Percentiles rank a stretch among this genome's conserved stretches.
Evolutionary conservation across 23 tunicate species (phyloP).

Genomic region (Aplidium turbinatum): DNA sequence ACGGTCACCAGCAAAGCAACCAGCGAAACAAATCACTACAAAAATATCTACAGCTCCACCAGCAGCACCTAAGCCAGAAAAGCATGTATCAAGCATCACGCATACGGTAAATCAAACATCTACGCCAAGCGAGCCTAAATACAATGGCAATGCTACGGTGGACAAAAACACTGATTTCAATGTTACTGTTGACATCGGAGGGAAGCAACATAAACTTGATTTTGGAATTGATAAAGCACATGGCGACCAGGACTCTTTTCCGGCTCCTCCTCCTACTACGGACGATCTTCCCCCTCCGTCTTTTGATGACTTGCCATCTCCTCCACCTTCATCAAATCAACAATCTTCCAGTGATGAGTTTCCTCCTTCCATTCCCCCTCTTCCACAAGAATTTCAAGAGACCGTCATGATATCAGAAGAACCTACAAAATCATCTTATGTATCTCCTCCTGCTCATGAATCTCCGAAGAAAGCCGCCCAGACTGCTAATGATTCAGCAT

Average conservation of each 20-base stretch:
- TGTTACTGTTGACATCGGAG: constrained; percentile 74
- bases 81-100: not conserved
- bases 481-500: too few species aligned
- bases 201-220: constrained; percentile 60
- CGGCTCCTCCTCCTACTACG: constrained; percentile 54
- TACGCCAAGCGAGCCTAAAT: constrained; percentile 4
- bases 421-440: too few species aligned
- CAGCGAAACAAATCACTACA: constrained; percentile 7
- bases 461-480: too few species aligned
- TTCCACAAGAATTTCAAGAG: constrained; percentile 73
- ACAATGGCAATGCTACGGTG: not conserved
- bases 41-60: constrained; percentile 23
- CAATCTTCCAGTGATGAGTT: not conserved
- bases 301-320: constrained; percentile 47
- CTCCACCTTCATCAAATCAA: constrained; percentile 13
- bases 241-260: constrained; percentile 3
- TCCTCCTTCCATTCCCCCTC: constrained; percentile 64
- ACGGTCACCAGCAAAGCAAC: constrained; percentile 5
- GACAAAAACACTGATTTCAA: constrained; percentile 8
- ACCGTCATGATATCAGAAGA: not conserved
- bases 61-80: constrained; percentile 49
- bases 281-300: constrained; percentile 18
- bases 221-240: constrained; percentile 41
- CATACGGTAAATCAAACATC: not conserved
- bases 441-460: too few species aligned